A percentile compares a stretch with the other conserved stretches of the same genome.
Evolutionary conservation across 1,140 invertebrate species (phyloP).

Genomic region (Drosophila bipectinata): DNA sequence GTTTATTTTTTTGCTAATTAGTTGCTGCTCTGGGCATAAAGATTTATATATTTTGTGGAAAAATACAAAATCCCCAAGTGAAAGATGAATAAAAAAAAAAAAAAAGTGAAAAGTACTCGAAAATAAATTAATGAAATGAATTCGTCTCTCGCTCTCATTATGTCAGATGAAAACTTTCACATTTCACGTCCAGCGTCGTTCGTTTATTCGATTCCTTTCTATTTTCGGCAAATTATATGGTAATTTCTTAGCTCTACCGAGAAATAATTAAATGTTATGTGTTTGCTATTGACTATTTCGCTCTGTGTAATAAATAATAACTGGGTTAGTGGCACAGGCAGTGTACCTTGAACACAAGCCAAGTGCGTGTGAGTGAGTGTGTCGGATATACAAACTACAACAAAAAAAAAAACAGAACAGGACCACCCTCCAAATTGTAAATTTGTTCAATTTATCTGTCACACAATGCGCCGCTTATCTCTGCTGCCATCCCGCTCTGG

Average conservation of each 20-base stretch:
- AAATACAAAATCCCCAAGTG: conserved; percentile 13
- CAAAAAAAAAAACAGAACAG: conserved; percentile 9
- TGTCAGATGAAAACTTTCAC: conserved; percentile 64
- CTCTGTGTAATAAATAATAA: conserved; percentile 32
- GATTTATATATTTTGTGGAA: conserved; percentile 9
- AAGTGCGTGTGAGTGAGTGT: conserved; percentile 13
- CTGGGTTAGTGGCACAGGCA: conserved; percentile 64
- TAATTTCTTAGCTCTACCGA: too few species aligned
- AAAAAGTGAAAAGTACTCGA: conserved; percentile 14
- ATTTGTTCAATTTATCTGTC: conserved; percentile 50
- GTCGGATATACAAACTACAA: background rate
- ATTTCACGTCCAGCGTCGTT: conserved; percentile 34
- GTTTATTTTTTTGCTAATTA: conserved; percentile 17
- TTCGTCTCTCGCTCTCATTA: conserved; percentile 21
- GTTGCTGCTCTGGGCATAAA: conserved; percentile 11
- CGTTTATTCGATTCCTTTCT: conserved; percentile 45
- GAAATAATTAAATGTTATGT: too few species aligned
- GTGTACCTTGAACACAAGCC: conserved; percentile 47
- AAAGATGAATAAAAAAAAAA: conserved; percentile 6
- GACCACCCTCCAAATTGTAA: conserved; percentile 31
- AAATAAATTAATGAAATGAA: conserved; percentile 31
- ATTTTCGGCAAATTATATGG: conserved; percentile 27
- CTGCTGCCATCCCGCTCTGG: conserved; percentile 17
- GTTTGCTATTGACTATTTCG: background rate
- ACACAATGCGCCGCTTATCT: conserved; percentile 25